phyloP scores from a whole-genome alignment of 1,140 invertebrate genomes.

The Microvelia longipes region DNA sequence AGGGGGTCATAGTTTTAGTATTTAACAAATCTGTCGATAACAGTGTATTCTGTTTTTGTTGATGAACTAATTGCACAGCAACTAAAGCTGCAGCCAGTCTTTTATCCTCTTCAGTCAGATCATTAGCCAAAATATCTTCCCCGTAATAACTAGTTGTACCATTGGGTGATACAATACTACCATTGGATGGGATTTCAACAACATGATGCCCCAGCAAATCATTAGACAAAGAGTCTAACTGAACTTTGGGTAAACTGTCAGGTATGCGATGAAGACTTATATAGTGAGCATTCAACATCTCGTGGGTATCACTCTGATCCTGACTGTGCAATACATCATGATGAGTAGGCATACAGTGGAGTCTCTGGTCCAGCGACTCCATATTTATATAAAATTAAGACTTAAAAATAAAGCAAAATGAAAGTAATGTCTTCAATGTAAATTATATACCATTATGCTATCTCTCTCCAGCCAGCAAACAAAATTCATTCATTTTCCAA shows the following conservation, averaged over 20 bases:
- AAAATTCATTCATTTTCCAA: no score
- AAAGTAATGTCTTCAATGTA: no score
- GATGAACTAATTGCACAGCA: slow-evolving; percentile 36
- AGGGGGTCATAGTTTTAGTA: slow-evolving; percentile 10
- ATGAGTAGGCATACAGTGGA: background rate
- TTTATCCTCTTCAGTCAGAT: slow-evolving; percentile 35
- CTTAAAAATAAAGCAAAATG: no score
- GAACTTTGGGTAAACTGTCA: slow-evolving; percentile 31
- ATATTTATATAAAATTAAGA: no score
- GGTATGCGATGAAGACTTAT: slow-evolving; percentile 34
- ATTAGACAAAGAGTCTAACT: slow-evolving; percentile 29
- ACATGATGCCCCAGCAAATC: slow-evolving; percentile 34
- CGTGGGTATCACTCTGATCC: slow-evolving; percentile 9
- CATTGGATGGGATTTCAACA: slow-evolving; percentile 35
- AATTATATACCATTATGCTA: no score
- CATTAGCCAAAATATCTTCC: slow-evolving; percentile 31
- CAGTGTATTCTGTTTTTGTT: slow-evolving; percentile 32
- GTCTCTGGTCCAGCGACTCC: background rate
- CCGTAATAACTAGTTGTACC: slow-evolving; percentile 33
- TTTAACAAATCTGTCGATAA: slow-evolving; percentile 13
- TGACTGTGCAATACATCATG: slow-evolving; percentile 5
- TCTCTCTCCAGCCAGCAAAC: no score
- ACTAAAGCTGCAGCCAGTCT: slow-evolving; percentile 35
- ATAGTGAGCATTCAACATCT: slow-evolving; percentile 29
- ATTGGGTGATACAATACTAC: slow-evolving; percentile 30